phyloP scores from a whole-genome alignment of 2,113 vertebrate species.

The Pachycephala philippinensis region DNA sequence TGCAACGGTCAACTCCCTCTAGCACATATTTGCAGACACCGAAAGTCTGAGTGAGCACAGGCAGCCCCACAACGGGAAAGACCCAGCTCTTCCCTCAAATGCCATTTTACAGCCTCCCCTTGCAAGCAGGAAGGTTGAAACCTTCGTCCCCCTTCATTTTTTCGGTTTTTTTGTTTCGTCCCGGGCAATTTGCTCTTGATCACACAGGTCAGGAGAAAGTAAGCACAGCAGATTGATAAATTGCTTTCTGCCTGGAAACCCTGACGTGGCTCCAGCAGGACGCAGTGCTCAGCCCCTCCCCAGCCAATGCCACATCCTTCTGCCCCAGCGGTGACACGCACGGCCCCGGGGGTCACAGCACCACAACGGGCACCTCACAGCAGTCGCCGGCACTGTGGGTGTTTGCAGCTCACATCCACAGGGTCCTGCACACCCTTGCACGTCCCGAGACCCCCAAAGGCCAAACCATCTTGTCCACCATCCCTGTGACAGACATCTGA shows the following conservation, averaged over 20 bases:
- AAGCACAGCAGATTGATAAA: background rate
- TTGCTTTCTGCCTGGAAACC: background rate
- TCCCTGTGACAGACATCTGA: background rate
- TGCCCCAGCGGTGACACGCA: fast-evolving
- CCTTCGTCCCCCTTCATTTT: background rate
- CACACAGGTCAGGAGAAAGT: background rate
- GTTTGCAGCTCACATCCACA: background rate
- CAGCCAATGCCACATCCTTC: fast-evolving
- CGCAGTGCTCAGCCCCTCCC: fast-evolving
- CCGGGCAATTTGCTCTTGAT: background rate
- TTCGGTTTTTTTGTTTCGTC: background rate
- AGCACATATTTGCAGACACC: background rate
- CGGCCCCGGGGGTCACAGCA: fast-evolving
- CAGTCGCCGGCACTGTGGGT: fast-evolving
- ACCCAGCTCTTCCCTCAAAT: background rate
- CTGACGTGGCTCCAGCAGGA: fast-evolving
- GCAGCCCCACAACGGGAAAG: fast-evolving
- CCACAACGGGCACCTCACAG: fast-evolving
- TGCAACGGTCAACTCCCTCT: background rate
- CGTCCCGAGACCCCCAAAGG: background rate
- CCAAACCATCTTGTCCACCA: background rate
- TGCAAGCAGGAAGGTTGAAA: background rate
- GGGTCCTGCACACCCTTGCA: fast-evolving
- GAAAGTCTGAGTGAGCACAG: background rate
- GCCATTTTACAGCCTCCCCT: background rate